Evolutionary conservation across 2,888 invertebrate genomes (phyloP).

Genomic region (Amphipoea lucens): DNA sequence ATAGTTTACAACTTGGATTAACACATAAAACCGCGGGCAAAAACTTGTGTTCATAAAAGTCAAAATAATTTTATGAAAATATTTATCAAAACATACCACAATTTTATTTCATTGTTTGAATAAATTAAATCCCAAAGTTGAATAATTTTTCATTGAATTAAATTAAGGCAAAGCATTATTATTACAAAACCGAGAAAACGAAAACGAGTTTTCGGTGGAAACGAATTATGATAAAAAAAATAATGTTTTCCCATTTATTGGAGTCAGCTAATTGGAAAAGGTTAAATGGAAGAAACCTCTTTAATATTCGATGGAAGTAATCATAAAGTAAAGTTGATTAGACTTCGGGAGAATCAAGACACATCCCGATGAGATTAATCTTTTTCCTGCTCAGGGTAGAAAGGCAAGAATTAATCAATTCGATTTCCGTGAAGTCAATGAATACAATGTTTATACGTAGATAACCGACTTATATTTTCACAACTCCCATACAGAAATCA

Average conservation of each 20-base stretch:
- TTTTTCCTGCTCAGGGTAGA: slow-evolving; percentile 9
- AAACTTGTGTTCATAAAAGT: no score
- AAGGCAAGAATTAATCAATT: slow-evolving; percentile 21
- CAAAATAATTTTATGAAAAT: no score
- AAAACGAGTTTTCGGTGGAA: background rate
- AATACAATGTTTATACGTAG: no score
- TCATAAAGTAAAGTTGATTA: slow-evolving; percentile 46
- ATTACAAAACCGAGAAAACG: background rate
- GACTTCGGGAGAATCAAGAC: slow-evolving; percentile 16
- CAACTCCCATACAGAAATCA: no score
- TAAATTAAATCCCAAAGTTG: background rate
- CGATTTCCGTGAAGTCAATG: background rate
- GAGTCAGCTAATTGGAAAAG: slow-evolving; percentile 33
- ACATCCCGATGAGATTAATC: slow-evolving; percentile 18
- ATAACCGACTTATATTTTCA: no score
- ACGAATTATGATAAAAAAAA: background rate
- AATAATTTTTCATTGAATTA: background rate
- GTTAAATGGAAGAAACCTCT: slow-evolving; percentile 29
- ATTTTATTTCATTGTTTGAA: background rate
- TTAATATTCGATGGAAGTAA: slow-evolving; percentile 39
- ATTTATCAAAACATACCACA: no score
- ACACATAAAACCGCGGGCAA: no score
- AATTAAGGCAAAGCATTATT: background rate
- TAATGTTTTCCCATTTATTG: background rate
- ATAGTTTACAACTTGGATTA: no score